phyloP scores from a whole-genome alignment of 2,797 vertebrate genomes.

The Champsocephalus esox region DNA sequence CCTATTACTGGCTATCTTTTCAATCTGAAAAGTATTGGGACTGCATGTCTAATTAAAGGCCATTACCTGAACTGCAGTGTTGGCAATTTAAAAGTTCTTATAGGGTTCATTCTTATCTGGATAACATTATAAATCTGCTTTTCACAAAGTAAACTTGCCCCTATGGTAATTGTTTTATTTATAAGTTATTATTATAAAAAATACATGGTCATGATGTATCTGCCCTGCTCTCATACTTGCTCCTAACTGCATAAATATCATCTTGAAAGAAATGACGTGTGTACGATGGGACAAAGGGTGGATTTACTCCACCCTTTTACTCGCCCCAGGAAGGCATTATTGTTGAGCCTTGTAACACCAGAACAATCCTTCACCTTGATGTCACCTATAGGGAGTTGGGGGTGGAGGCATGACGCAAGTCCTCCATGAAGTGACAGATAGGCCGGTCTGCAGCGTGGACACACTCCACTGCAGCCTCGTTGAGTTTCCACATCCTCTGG shows the following conservation, averaged over 20 bases:
- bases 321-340: no score
- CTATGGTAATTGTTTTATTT: no score
- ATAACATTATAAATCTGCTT: no score
- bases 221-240: no score
- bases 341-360: background rate
- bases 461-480: slow-evolving; percentile 53
- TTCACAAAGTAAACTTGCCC: no score
- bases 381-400: slow-evolving; percentile 7
- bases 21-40: background rate
- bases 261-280: no score
- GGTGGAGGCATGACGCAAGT: background rate
- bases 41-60: slow-evolving; percentile 9
- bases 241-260: no score
- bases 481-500: slow-evolving; percentile 64
- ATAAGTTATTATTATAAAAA: no score
- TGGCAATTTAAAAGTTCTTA: background rate
- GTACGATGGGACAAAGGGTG: no score
- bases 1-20: slow-evolving; percentile 12
- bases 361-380: slow-evolving; percentile 6
- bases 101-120: no score
- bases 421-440: slow-evolving; percentile 41
- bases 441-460: slow-evolving; percentile 22
- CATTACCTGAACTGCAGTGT: slow-evolving; percentile 11
- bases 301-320: no score
- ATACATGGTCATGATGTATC: no score